Evolutionary conservation across 2,113 vertebrate species (phyloP).

Genomic region (Muscicapa adusta): DNA sequence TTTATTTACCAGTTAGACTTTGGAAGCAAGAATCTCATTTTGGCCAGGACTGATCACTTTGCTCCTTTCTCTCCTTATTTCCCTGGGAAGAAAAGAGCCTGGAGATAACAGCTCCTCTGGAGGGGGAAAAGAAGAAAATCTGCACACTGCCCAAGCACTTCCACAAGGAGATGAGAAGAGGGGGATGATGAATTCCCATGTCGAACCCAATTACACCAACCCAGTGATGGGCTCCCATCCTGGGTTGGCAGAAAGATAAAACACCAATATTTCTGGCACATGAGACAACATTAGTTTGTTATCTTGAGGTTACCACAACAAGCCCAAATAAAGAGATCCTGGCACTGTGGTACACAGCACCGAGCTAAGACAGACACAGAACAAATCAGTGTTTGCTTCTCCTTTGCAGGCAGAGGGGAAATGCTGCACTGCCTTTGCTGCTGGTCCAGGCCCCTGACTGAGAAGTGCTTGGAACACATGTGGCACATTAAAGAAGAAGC

Average conservation of each 20-base stretch:
- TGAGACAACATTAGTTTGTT: background rate
- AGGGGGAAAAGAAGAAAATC: background rate
- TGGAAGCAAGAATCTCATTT: background rate
- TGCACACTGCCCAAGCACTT: background rate
- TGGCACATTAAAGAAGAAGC: background rate
- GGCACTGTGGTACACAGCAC: background rate
- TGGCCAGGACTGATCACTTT: background rate
- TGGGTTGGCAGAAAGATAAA: background rate
- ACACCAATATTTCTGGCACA: background rate
- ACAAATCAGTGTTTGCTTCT: background rate
- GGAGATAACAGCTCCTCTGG: background rate
- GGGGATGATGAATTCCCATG: background rate
- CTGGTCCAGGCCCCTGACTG: accelerated
- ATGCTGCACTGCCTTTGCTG: background rate
- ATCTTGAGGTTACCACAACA: background rate
- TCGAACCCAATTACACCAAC: background rate
- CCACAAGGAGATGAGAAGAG: background rate
- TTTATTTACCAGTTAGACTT: background rate
- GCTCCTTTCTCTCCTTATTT: background rate
- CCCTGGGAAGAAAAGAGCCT: background rate
- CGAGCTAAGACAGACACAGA: background rate
- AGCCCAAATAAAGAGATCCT: background rate
- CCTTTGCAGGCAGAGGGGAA: background rate
- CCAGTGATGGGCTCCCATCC: background rate
- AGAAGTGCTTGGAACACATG: background rate